Conservation (phyloP, 2,888 invertebrate species). For the Drosophila cognata region DNA sequence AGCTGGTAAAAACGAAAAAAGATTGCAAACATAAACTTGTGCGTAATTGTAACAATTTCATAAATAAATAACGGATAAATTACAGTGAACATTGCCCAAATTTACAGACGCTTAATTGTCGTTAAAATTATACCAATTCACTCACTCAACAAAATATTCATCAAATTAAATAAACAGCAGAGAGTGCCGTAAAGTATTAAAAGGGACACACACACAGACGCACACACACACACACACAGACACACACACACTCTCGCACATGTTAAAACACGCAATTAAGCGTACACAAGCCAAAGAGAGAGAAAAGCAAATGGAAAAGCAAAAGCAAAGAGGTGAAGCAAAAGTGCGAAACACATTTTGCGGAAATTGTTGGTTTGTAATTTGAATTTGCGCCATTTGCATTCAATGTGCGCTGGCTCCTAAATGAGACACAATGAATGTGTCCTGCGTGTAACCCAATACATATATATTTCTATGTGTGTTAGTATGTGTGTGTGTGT, state of each 20-base stretch:
- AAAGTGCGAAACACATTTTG: conserved; percentile 55
- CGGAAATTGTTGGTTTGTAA: conserved; percentile 71
- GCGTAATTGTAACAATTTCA: neutral
- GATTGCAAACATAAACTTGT: neutral
- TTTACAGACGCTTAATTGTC: conserved; percentile 29
- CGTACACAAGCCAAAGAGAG: conserved; percentile 7
- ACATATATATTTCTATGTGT: conserved; percentile 8
- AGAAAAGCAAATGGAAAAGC: conserved; percentile 2
- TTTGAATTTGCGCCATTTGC: conserved; percentile 69
- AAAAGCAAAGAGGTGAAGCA: conserved; percentile 2
- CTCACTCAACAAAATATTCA: conserved; percentile 12
- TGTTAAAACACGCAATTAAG: conserved; percentile 53
- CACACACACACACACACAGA: conserved; percentile 1
- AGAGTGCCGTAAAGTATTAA: conserved; percentile 22
- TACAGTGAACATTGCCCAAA: neutral
- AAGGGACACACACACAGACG: conserved; percentile 5
- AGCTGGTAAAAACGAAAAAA: too few species aligned
- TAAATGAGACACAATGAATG: conserved; percentile 67
- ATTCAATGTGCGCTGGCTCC: conserved; percentile 49
- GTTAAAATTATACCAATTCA: conserved; percentile 21
- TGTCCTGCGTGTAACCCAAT: conserved; percentile 41
- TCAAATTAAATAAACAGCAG: conserved; percentile 43
- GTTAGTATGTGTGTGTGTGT: conserved; percentile 2
- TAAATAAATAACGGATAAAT: neutral
- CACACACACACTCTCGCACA: neutral